A percentile compares a stretch with the other conserved stretches of the same genome.
phyloP scores from a whole-genome alignment of 2,888 invertebrate species.

The Pycnomerus fuliginosus region DNA sequence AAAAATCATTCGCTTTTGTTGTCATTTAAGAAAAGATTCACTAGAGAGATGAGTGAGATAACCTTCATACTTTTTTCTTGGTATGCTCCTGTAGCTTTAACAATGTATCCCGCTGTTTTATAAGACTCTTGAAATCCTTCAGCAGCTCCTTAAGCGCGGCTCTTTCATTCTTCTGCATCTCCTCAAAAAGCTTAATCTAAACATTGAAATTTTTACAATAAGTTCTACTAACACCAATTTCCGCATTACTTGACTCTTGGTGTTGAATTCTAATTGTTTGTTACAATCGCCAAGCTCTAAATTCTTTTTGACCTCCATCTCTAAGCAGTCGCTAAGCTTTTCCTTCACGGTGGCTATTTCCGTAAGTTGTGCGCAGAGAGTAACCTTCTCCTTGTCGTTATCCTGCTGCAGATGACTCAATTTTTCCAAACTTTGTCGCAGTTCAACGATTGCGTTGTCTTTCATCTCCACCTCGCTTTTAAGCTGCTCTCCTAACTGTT shows the following conservation, averaged over 20 bases:
- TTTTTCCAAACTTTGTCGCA: slow-evolving; percentile 42
- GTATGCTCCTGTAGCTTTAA: slow-evolving; percentile 31
- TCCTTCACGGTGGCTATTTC: slow-evolving; percentile 45
- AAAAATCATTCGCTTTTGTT: too few species aligned
- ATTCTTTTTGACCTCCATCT: slow-evolving; percentile 41
- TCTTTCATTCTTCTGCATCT: slow-evolving; percentile 43
- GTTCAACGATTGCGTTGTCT: slow-evolving; percentile 41
- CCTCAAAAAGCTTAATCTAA: slow-evolving; percentile 42
- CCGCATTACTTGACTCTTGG: slow-evolving; percentile 33
- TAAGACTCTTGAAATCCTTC: slow-evolving; percentile 36
- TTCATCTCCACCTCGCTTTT: slow-evolving; percentile 43
- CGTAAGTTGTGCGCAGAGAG: slow-evolving; percentile 45
- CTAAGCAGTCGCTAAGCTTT: slow-evolving; percentile 39
- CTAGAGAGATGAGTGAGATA: neutral
- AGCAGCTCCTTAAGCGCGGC: slow-evolving; percentile 39
- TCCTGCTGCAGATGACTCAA: slow-evolving; percentile 43
- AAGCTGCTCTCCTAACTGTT: slow-evolving; percentile 45
- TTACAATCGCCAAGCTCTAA: slow-evolving; percentile 38
- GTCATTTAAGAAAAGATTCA: neutral
- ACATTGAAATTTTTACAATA: slow-evolving; percentile 12
- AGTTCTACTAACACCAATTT: neutral
- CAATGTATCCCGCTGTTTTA: slow-evolving; percentile 37
- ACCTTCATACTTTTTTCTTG: slow-evolving; percentile 22
- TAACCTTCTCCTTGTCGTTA: slow-evolving; percentile 45
- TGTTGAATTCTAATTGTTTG: slow-evolving; percentile 36